phyloP scores from a whole-genome alignment of 2,113 vertebrate genomes.

The Leuciscus idus region DNA sequence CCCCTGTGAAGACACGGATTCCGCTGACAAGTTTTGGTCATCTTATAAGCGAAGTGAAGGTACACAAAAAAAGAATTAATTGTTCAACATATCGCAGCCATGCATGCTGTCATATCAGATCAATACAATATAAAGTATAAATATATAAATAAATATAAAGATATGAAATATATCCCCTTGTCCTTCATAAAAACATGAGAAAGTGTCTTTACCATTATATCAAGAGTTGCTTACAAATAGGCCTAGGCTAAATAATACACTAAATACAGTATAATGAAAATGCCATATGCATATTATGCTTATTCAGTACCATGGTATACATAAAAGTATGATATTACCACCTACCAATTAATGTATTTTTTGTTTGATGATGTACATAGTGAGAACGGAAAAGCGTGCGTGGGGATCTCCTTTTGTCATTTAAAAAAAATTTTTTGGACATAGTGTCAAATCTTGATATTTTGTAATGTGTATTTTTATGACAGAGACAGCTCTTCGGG shows the following conservation, averaged over 20 bases:
- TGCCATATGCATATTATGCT: background rate
- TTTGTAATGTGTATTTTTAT: slow-evolving; percentile 23
- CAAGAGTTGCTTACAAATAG: too few species aligned
- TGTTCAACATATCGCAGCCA: background rate
- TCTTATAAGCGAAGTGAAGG: slow-evolving; percentile 73
- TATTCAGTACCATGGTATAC: background rate
- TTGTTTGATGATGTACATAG: background rate
- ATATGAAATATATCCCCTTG: background rate
- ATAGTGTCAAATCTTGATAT: background rate
- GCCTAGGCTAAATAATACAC: too few species aligned
- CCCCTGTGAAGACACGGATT: slow-evolving; percentile 70
- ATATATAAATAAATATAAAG: background rate
- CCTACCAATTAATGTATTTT: too few species aligned
- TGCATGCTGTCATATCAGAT: background rate
- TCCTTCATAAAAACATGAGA: too few species aligned
- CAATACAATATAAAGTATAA: background rate
- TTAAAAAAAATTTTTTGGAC: background rate
- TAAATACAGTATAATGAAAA: too few species aligned
- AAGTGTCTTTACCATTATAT: background rate
- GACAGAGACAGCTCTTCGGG: slow-evolving; percentile 69
- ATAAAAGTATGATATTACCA: background rate
- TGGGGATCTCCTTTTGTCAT: too few species aligned
- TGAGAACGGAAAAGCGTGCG: too few species aligned
- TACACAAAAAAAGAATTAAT: slow-evolving; percentile 45
- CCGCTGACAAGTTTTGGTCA: slow-evolving; percentile 73